Conservation (phyloP, 1,140 invertebrate species). For the Sitobion miscanthi region DNA sequence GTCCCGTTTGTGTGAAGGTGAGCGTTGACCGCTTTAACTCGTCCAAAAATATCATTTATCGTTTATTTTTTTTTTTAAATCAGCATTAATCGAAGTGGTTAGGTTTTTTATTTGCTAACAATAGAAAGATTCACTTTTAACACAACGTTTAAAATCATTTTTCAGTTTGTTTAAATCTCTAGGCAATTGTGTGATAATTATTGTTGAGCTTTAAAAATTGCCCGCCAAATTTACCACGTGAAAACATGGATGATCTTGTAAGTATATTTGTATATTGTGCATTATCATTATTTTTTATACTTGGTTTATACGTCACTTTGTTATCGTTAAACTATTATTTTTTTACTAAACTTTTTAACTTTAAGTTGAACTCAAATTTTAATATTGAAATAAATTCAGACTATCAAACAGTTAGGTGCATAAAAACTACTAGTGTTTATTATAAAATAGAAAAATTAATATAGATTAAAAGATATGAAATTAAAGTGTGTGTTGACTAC, state of each 20-base stretch:
- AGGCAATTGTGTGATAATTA: background rate
- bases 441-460: background rate
- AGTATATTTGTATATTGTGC: background rate
- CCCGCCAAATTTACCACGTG: slow-evolving; percentile 18
- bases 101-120: background rate
- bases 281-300: background rate
- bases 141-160: background rate
- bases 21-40: slow-evolving; percentile 10
- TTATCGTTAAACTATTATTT: background rate
- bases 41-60: background rate
- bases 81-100: background rate
- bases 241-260: slow-evolving; percentile 39
- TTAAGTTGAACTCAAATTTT: background rate
- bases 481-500: background rate
- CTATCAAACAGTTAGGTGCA: background rate
- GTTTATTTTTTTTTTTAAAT: background rate
- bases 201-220: background rate
- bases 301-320: background rate
- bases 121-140: background rate
- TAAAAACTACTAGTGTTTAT: too few species aligned
- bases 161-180: background rate
- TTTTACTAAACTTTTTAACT: background rate
- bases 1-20: slow-evolving; percentile 16
- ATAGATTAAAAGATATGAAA: background rate
- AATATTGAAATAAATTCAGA: background rate